Conservation (phyloP, 35 echinoderm and acorn worm species). For the Hemicentrotus pulcherrimus region DNA sequence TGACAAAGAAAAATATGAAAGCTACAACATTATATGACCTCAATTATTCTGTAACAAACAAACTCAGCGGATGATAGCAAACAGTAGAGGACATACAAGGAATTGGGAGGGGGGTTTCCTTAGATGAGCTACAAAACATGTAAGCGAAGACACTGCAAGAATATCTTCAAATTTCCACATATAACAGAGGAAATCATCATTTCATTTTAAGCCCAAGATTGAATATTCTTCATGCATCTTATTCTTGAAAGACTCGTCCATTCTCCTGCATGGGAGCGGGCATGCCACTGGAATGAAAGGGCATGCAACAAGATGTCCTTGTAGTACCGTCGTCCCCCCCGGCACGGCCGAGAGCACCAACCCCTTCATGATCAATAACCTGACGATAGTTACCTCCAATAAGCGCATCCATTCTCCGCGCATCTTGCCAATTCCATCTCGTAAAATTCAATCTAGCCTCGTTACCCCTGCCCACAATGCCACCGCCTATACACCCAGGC, state of each 20-base stretch:
- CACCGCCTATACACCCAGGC: not conserved
- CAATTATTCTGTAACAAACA: too few relatives aligned
- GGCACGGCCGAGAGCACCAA: not conserved
- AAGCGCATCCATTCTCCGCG: conserved; percentile 15
- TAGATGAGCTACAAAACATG: too few relatives aligned
- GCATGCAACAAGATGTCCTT: not conserved
- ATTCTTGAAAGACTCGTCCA: not conserved
- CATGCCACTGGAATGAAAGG: not conserved
- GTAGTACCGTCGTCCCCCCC: not conserved
- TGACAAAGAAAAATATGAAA: too few relatives aligned
- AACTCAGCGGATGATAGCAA: too few relatives aligned
- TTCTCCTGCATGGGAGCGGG: not conserved
- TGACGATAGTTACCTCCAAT: conserved; percentile 23
- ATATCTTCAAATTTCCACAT: too few relatives aligned
- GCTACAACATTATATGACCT: too few relatives aligned
- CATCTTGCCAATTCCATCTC: not conserved
- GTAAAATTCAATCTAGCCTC: conserved; percentile 25
- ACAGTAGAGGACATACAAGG: too few relatives aligned
- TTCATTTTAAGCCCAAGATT: too few relatives aligned
- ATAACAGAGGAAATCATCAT: too few relatives aligned
- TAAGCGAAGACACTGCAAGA: too few relatives aligned
- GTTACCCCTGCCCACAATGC: conserved; percentile 28
- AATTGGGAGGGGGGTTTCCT: too few relatives aligned
- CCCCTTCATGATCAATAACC: not conserved
- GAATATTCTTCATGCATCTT: not conserved